Base-by-base conservation (phyloP, 92 coral and sea anemone species). In the Parazoanthus swiftii region DNA sequence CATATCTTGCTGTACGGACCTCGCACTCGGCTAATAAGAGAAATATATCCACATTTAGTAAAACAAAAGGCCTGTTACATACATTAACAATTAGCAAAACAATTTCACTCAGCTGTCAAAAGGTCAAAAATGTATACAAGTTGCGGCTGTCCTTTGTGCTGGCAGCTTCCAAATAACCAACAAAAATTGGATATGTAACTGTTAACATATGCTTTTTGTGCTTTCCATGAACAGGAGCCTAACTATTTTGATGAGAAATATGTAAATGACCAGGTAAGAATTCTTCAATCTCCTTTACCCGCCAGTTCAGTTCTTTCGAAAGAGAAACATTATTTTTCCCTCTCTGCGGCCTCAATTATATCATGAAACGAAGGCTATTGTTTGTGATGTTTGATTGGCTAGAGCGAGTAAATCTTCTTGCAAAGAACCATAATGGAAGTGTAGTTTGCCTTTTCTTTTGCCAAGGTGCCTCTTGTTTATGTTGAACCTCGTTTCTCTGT, bases 261-360 rank as follows among this genome's bases (percentile, higher is more conserved):
- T 82, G 98, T 94, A 68, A 92, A 86, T 74, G 92, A 91, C 29
- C 98, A 94, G 98, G 98, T 94, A 86, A 36, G 33, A 29, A 29
- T 29, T 29, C 33, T 29, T 29, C 33, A 15, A 29, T 1, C 33
- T 25, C 3, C 15, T 58, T 85, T 20, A 26, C 21, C 18, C 71
- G 15, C 35, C 15, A 16, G 59, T 46, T 37, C 29, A 74, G 23
- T 37, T 36, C 4, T 37, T 74, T 37, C 9, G 8, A 51, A 51
- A 51, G 16, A 35, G 50, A 5, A 23, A 6, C 2, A 1, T 10
- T 29, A 8, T 74, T 11, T 9, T 0, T 35, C 18, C 23, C n/a
- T 25, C 23, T 16, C 25, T 63, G 68, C 23, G 20, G 68, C 25
- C 25, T 16, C 2, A 59, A 20, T 59, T 15, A 16, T 3, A 63